phyloP scores from a whole-genome alignment of 2,113 vertebrate species.

The Bubalus kerabau region DNA sequence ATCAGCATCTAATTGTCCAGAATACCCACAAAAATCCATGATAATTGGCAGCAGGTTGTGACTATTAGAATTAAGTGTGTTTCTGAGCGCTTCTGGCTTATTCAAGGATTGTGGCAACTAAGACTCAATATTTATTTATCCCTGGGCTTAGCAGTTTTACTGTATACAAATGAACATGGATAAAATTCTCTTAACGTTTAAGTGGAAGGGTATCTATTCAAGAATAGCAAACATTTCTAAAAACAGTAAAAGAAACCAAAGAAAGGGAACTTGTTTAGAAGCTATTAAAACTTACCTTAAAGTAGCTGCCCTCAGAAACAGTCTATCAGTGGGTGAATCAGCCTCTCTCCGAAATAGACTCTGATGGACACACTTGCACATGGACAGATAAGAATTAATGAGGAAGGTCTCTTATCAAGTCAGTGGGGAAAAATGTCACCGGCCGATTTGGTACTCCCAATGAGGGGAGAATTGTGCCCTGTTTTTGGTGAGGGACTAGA shows the following conservation, averaged over 20 bases:
- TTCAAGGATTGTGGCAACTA: background rate
- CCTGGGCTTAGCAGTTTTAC: background rate
- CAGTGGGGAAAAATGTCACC: background rate
- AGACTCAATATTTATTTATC: background rate
- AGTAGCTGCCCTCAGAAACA: no score
- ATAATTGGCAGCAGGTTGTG: background rate
- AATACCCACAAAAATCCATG: background rate
- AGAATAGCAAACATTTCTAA: background rate
- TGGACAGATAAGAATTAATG: background rate
- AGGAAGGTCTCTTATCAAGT: background rate
- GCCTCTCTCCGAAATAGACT: fast-evolving
- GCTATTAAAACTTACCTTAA: background rate
- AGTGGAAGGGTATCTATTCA: background rate
- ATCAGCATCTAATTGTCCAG: background rate
- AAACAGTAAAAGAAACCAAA: background rate
- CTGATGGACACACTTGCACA: fast-evolving
- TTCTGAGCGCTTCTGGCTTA: background rate
- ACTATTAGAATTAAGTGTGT: background rate
- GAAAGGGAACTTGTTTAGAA: background rate
- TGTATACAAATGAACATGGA: background rate
- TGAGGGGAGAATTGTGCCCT: background rate
- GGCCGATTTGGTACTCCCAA: fast-evolving
- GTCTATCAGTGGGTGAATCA: fast-evolving
- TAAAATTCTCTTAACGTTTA: background rate
- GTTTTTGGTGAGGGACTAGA: no score